A percentile compares a stretch with the other conserved stretches of the same genome.
phyloP scores from a whole-genome alignment of 2,113 vertebrate genomes.

The Dryoscopus gambensis region DNA sequence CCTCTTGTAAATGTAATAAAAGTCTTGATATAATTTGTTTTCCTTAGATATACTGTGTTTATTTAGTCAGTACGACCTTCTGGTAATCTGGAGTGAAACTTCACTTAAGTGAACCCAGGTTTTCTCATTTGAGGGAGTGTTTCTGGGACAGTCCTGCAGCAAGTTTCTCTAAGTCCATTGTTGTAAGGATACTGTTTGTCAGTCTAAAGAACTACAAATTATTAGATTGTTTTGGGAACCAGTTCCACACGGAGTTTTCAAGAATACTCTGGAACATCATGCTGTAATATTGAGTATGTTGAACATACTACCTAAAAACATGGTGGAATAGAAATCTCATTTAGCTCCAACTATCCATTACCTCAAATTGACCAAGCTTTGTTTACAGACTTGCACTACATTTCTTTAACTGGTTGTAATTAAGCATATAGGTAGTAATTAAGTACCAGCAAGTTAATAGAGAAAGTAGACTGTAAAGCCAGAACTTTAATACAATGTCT shows the following conservation, averaged over 20 bases:
- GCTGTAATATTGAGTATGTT: not conserved
- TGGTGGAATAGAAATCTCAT: not conserved
- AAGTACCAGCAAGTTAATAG: not conserved
- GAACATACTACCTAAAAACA: not conserved
- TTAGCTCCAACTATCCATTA: not conserved
- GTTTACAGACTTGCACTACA: not conserved
- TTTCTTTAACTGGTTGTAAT: slow-evolving; percentile 26
- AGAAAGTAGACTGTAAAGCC: not conserved
- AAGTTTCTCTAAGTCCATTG: not conserved
- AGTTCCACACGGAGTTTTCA: not conserved
- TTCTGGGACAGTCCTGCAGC: not conserved
- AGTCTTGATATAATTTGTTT: not conserved
- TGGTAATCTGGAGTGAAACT: not conserved
- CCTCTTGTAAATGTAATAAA: not conserved
- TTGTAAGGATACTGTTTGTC: not conserved
- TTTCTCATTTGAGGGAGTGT: not conserved
- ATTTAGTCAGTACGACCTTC: not conserved
- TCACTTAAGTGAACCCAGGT: not conserved
- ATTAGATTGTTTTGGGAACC: not conserved
- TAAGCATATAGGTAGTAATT: not conserved
- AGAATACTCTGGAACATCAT: not conserved
- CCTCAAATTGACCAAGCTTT: not conserved
- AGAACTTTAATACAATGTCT: not conserved
- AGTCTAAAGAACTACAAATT: not conserved
- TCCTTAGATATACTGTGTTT: not conserved